Evolutionary conservation across 2,113 vertebrate species (phyloP).

Genomic region (Edolisoma coerulescens): DNA sequence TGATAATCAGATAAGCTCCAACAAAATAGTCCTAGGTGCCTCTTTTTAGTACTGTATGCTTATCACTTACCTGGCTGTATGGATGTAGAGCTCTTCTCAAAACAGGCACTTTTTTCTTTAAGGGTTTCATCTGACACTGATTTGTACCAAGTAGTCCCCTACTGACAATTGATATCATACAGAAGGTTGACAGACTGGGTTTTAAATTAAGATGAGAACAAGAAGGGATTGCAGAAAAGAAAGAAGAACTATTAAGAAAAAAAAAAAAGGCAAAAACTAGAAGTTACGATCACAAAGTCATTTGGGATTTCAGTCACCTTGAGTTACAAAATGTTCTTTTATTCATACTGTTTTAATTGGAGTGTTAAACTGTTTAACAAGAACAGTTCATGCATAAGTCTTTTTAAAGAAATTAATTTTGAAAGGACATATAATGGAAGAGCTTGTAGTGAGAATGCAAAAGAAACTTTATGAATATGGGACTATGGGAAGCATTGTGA

Average conservation of each 20-base stretch:
- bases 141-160: not conserved
- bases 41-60: not conserved
- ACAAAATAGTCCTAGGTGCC: not conserved
- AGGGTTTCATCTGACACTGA: not conserved
- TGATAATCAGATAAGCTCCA: not conserved
- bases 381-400: not conserved
- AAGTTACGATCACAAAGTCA: not conserved
- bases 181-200: not conserved
- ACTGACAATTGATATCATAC: not conserved
- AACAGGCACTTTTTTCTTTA: not conserved
- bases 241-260: not conserved
- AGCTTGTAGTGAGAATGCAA: not conserved
- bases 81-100: not conserved
- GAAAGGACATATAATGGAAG: not conserved
- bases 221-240: not conserved
- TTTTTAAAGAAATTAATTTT: constrained; percentile 2
- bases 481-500: not conserved
- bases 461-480: not conserved
- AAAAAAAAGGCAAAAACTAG: not conserved
- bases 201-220: constrained; percentile 29
- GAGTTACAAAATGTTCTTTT: constrained; percentile 37
- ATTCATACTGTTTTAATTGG: constrained; percentile 31
- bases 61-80: not conserved
- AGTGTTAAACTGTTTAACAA: constrained; percentile 35
- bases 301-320: constrained; percentile 30